Evolutionary conservation across 2,797 vertebrate genomes (phyloP), one percentile per base, ranked within the genome.

Genomic region (Gorsachius magnificus): DNA sequence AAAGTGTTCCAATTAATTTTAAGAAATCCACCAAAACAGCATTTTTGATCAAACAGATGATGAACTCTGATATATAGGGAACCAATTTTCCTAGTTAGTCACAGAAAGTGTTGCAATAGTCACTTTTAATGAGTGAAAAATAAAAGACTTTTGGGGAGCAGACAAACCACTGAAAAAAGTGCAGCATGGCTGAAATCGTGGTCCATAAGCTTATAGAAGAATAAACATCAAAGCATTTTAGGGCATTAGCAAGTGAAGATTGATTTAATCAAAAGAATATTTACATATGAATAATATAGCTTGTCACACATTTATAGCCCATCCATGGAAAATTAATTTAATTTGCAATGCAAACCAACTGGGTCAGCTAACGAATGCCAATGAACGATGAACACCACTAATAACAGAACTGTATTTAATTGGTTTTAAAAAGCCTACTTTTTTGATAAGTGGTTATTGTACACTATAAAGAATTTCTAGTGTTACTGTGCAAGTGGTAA

Each of bases 301-400:
- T 93, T 83, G 45, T 83, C 77, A 51, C 46, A 80, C 41, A 89
- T 89, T 85, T 89, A 74, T 60, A 83, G 19, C 22, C 24, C 41
- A 89, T 68, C 60, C 29, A 38, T 41, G 13, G 60, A 92, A 85
- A 85, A 83, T 66, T 38, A 77, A 78, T 66, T 95, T 79, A 77
- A 94, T 91, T 91, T 95, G 84, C 82, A 91, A 81, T 71, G 72
- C 87, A 95, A 86, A 95, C 28, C 79, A 93, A 14, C 41, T 68
- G 31, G 72, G 53, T 68, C 35, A 94, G 60, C 53, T 83, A 88
- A 53, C 1, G 1, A 90, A 88, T 71, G 80, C 48, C 48, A 89
- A 36, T 16, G 56, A 80, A 70, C 29, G n/a, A 92, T 33, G 41
- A 93, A 82, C 53, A 70, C 10, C 6, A 8, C 72, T 89, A 91